phyloP scores from a whole-genome alignment of 2,888 invertebrate genomes.

The Hanleya hanleyi region DNA sequence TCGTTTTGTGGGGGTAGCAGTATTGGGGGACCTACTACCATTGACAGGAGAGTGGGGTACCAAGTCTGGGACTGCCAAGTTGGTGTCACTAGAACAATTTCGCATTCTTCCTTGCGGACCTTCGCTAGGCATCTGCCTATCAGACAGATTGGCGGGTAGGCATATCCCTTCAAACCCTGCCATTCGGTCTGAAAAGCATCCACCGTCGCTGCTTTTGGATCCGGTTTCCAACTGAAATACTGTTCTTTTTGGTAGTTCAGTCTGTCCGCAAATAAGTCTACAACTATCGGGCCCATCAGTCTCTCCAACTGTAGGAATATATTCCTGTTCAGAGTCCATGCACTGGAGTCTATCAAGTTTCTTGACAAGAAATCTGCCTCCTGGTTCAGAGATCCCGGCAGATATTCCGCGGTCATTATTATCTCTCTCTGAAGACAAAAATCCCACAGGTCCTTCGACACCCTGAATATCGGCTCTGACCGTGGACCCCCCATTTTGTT shows the following conservation, averaged over 20 bases:
- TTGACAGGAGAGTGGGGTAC: constrained; percentile 14
- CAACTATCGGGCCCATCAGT: not conserved
- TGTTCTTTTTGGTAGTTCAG: not conserved
- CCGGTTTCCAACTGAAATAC: constrained; percentile 18
- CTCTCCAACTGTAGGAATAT: constrained; percentile 8
- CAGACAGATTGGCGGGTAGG: constrained; percentile 17
- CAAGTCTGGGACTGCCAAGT: constrained; percentile 19
- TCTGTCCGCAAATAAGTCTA: constrained; percentile 12
- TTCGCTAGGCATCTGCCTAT: constrained; percentile 6
- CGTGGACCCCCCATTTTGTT: too few relatives aligned
- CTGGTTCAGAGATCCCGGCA: too few relatives aligned
- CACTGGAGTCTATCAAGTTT: constrained; percentile 31
- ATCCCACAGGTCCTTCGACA: too few relatives aligned
- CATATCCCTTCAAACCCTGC: constrained; percentile 1
- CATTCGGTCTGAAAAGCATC: constrained; percentile 17
- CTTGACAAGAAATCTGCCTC: constrained; percentile 33
- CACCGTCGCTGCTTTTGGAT: not conserved
- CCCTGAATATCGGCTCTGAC: too few relatives aligned
- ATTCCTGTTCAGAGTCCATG: constrained; percentile 33
- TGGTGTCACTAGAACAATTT: constrained; percentile 12
- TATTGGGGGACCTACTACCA: constrained; percentile 12
- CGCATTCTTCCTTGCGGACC: constrained; percentile 11
- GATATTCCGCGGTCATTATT: too few relatives aligned
- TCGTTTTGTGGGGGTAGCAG: constrained; percentile 10
- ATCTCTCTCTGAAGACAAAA: too few relatives aligned